Base-by-base conservation (phyloP, 2,888 invertebrate genomes). In the Luffia ferchaultella region DNA sequence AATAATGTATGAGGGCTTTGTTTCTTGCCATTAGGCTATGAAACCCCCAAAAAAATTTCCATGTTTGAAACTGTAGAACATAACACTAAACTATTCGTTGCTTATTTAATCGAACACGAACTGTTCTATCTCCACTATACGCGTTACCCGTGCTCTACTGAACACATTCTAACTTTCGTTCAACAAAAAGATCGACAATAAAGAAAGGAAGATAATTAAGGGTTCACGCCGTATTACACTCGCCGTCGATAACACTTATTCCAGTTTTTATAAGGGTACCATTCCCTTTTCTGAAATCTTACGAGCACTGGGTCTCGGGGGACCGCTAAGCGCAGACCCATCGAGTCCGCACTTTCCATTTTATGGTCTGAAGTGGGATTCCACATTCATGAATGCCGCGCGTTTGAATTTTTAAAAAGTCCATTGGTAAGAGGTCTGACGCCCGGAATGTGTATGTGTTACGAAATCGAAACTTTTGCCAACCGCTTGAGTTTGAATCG, bases 351-450 rank as follows among this genome's bases (percentile, higher is more conserved):
- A 42, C 42, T 48, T 20, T 42, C 60, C 62, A 59, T 64, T 67
- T 69, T 70, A 66, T 66, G 64, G 65, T 60, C 57, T 54, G 62
- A 58, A 57, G 59, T 55, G 55, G 62, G 68, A 66, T 66, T 71
- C 71, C 68, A 70, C 70, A 72, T 74, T 74, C 75, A 75, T 71
- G 66, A 65, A 58, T 12, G 30, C 3, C 9, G 18, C 58, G 65
- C 61, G 63, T 69, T 69, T 75, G 75, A 73, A 73, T 75, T 73
- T 74, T 74, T 75, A 72, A 73, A 16, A 18, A 42, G 40, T 48
- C 43, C n/a, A 20, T 20, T 43, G 44, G 18, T 20, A n/a, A 48
- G 50, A 45, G 20, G 18, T 3, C 43, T 16, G 41, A 18, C 48
- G 18, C 41, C 48, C 16, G 12, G 44, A 41, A 18, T 42, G 47